Evolutionary conservation across 2,888 invertebrate species (phyloP).

Genomic region (Osmoderma eremita): DNA sequence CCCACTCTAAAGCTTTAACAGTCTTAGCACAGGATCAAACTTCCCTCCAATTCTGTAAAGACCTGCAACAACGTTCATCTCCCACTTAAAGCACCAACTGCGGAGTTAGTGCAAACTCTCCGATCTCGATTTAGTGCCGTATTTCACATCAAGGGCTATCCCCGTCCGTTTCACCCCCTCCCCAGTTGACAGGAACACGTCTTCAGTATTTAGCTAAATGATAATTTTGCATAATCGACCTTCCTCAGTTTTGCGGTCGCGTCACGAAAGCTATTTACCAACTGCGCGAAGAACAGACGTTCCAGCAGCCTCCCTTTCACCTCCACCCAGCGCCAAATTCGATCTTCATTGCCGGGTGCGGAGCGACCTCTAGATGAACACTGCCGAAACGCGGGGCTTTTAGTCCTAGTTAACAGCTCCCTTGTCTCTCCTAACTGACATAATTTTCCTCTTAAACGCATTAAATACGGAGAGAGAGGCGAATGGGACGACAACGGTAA

Average conservation of each 20-base stretch:
- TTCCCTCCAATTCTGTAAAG: too few relatives aligned
- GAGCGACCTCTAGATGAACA: neutral
- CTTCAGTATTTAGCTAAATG: conserved; percentile 49
- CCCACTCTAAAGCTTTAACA: too few relatives aligned
- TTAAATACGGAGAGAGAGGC: conserved; percentile 57
- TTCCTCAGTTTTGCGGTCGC: conserved; percentile 53
- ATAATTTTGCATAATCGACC: conserved; percentile 55
- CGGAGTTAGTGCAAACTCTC: too few relatives aligned
- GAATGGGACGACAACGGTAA: conserved; percentile 54
- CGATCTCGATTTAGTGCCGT: too few relatives aligned
- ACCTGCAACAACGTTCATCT: too few relatives aligned
- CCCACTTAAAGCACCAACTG: too few relatives aligned
- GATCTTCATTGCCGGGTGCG: neutral
- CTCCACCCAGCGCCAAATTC: neutral
- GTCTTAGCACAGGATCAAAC: too few relatives aligned
- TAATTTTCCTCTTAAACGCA: conserved; percentile 63
- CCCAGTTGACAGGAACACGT: conserved; percentile 35
- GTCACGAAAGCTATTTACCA: conserved; percentile 60
- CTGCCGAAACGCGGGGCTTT: conserved; percentile 52
- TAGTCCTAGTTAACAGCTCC: conserved; percentile 61
- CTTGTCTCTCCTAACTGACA: conserved; percentile 62
- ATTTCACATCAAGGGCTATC: too few relatives aligned
- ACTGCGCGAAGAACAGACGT: conserved; percentile 52
- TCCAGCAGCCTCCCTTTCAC: neutral
- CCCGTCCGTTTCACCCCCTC: too few relatives aligned